These are phyloP conservation scores for Pomatostomus ruficeps DNA, from an alignment of 2,113 vertebrate genomes.

Conservation along the genomic window DNA sequence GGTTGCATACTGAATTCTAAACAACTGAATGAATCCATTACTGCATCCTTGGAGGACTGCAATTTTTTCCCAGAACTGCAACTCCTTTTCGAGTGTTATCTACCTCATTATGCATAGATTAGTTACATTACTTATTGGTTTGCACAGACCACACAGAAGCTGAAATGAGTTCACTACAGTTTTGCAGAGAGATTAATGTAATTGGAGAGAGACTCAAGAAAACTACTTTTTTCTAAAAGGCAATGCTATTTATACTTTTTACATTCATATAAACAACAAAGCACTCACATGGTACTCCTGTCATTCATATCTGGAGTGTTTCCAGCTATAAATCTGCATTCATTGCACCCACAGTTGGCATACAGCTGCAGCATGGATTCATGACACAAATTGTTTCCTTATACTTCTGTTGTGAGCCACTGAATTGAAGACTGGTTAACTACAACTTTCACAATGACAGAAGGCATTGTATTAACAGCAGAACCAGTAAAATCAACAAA, in stretches of 20 bases:
- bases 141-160: slow-evolving; percentile 15
- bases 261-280: neutral
- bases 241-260: neutral
- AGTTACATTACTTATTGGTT: neutral
- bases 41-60: slow-evolving; percentile 4
- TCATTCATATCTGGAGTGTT: neutral
- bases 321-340: neutral
- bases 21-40: slow-evolving; percentile 25
- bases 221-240: neutral
- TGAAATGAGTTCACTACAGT: neutral
- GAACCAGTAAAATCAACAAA: neutral
- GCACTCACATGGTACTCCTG: neutral
- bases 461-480: neutral
- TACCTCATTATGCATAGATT: slow-evolving; percentile 27
- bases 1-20: slow-evolving; percentile 14
- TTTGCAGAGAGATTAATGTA: neutral
- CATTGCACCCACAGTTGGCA: neutral
- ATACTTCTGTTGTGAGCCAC: neutral
- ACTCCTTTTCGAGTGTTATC: slow-evolving; percentile 23
- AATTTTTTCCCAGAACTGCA: neutral
- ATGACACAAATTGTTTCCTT: neutral
- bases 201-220: neutral
- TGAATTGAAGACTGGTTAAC: neutral
- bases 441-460: neutral
- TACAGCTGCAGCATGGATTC: neutral